These are phyloP conservation scores for Chroicocephalus ridibundus DNA, from an alignment of 2,113 vertebrate genomes.

Conservation along the genomic window DNA sequence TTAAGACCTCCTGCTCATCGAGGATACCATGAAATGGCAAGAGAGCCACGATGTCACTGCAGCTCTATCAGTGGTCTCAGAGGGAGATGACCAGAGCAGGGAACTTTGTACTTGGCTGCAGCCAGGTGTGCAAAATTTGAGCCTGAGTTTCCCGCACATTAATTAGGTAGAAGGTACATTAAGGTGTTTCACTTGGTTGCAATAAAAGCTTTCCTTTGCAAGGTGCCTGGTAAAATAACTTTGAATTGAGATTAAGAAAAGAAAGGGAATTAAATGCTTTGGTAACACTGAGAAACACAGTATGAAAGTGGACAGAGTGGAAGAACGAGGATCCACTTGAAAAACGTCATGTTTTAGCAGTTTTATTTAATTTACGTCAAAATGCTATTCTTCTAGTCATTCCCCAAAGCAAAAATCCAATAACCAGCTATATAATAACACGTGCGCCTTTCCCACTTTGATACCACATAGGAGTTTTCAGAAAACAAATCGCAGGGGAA, in stretches of 20 bases:
- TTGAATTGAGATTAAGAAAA: background rate
- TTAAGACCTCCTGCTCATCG: background rate
- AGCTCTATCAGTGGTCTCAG: background rate
- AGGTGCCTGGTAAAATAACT: background rate
- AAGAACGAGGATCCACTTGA: background rate
- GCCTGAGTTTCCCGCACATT: background rate
- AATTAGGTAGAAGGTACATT: background rate
- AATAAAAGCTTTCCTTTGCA: background rate
- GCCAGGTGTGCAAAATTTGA: background rate
- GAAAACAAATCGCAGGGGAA: background rate
- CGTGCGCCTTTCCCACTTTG: background rate
- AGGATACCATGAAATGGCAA: background rate
- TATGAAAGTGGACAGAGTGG: background rate
- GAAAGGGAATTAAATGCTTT: background rate
- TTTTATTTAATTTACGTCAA: background rate
- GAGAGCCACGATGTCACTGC: background rate
- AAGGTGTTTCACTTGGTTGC: background rate
- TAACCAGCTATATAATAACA: background rate
- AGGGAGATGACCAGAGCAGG: background rate
- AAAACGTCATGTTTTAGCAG: background rate
- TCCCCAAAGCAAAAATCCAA: background rate
- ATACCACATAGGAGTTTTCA: fast-evolving
- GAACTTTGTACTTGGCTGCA: background rate
- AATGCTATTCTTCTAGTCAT: background rate
- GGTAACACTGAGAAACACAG: background rate